These are phyloP conservation scores for Nomada lathburiana DNA, from an alignment of 2,888 invertebrate species.

Conservation along the genomic window DNA sequence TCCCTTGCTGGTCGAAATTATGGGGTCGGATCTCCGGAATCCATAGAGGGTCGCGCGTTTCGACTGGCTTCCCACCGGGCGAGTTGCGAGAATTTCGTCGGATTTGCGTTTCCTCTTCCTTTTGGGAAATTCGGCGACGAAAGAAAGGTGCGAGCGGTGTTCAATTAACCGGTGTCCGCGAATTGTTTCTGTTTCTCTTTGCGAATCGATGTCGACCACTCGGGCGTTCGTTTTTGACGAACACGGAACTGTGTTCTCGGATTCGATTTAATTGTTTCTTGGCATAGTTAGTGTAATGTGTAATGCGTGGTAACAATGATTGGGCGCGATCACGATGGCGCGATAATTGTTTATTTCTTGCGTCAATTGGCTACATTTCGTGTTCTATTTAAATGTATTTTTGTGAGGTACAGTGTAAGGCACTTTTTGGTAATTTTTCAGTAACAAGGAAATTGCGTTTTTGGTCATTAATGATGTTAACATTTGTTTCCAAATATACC, in stretches of 20 bases:
- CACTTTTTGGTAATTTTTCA: no score
- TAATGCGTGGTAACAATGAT: no score
- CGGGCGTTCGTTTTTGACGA: neutral
- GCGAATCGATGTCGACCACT: conserved; percentile 9
- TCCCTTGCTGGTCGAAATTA: conserved; percentile 38
- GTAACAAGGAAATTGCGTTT: no score
- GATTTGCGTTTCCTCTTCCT: neutral
- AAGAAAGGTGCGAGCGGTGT: neutral
- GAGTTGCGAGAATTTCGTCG: neutral
- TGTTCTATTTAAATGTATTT: no score
- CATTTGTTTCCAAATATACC: no score
- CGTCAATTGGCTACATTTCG: no score
- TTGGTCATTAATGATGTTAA: no score
- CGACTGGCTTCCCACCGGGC: neutral
- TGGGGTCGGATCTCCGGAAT: conserved; percentile 31
- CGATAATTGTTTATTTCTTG: no score
- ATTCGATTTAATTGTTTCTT: no score
- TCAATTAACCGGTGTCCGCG: conserved; percentile 1
- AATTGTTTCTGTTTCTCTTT: neutral
- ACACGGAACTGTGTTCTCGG: neutral
- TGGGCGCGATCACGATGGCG: no score
- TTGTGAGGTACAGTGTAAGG: no score
- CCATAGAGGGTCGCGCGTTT: conserved; percentile 18
- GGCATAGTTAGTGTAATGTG: no score
- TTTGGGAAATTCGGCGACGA: neutral